Base-by-base conservation (phyloP, 2,888 invertebrate genomes). In the Caenorhabditis sulstoni region DNA sequence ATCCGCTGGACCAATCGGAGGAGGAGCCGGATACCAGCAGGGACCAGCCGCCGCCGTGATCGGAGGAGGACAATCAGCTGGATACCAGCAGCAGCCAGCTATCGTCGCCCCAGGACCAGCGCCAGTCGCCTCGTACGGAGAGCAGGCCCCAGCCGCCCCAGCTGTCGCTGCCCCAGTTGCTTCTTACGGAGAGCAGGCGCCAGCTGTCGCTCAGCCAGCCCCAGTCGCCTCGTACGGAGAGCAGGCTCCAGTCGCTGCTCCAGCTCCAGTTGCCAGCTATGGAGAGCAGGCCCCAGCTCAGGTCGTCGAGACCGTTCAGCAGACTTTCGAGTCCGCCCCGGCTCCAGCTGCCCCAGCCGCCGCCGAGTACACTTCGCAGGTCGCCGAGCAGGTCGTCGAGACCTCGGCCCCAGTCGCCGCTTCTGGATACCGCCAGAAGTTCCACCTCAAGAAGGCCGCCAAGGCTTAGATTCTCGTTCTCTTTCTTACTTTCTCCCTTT, bases 391-490 rank as follows among this genome's bases (percentile, higher is more conserved):
- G 53, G 74, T 66, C 41, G 52, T 74, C 47, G 74, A 74, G 55
- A 66, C 66, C 14, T 74, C 75, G 9, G 67, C 67, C 11, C 49
- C 67, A 49, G 67, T 41, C 37, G 57, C 58, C 37, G 74, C 67
- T 9, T 45, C 67, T 23, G 76, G 68, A 62, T 76, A 76, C 68
- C 61, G 76, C 61, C 55, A 58, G 37, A 67, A 62, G 55, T 71
- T 62, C 70, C 66, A 78, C 61, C 45, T 67, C n/a, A 76, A 64
- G 64, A 71, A 71, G 71, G 59, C 71, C 45, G 78, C 78, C 50
- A 78, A 66, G 62, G 78, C 61, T 29, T 78, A 78, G 66, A 71
- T 67, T 14, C 7, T 52, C 4, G 53, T 50, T 50, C 50, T 59
- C 37, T 58, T 49, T 49, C 39, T 55, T 8, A n/a, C 41, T n/a